Evolutionary conservation across 2,888 invertebrate genomes (phyloP), one percentile per base, ranked within the genome.

Genomic region (Machimus rusticus): DNA sequence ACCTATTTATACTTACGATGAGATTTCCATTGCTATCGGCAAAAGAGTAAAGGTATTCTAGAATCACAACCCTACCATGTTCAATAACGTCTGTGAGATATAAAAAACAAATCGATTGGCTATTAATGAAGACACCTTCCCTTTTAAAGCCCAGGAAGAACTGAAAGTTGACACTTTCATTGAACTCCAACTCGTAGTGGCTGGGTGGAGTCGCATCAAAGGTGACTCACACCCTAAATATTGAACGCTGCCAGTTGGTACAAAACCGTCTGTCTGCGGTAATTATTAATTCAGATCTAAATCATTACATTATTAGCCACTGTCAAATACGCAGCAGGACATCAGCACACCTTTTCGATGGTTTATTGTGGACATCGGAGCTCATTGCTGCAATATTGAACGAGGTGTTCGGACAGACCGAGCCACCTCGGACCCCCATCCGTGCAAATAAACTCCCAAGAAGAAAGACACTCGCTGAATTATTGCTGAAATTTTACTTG

Each of bases 301-400:
- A 90, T 90, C 90, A 90, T 90, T 89, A 89, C 90, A 89, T 90
- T 90, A 90, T 90, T 90, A 89, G 89, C 89, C 89, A 89, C 90
- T 90, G 90, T 90, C 90, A 90, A 90, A 90, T 89, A 89, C 89
- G 74, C 90, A 90, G 90, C 90, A 87, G 89, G 90, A 87, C 82
- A 87, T 88, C 89, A 89, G 88, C 89, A 89, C 89, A 89, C 90
- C 89, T 89, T 89, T 89, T 88, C 89, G 88, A 88, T 89, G 89
- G 88, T 88, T 89, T 89, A 90, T 88, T 84, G 79, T 87, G 86
- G 79, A 82, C 78, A 88, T 87, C 84, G 79, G 28, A 43, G 37
- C 77, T 86, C 86, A 51, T 74, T 87, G 87, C 87, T 85, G 82
- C 84, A 82, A 19, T 66, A 57, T 55, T 39, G 66, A 43, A 84